A percentile compares a stretch with the other conserved stretches of the same genome.
Conservation (phyloP, 2,113 vertebrate genomes). For the Pogonocichla stellata region DNA sequence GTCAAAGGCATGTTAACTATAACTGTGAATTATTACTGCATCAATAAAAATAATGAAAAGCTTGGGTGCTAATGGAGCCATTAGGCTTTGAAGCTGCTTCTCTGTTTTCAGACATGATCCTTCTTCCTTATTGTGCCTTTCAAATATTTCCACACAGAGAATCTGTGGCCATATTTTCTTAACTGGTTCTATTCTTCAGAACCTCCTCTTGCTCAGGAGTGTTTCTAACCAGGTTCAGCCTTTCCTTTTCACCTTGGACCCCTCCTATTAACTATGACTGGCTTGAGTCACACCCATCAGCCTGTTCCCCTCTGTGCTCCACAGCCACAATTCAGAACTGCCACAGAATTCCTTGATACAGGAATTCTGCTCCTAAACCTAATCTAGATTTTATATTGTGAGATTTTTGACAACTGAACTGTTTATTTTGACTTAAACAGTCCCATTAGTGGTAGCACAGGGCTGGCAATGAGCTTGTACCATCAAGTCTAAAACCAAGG, state of each 20-base stretch:
- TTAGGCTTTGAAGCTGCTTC: conserved; percentile 52
- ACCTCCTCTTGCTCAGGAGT: neutral
- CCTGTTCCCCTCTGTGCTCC: neutral
- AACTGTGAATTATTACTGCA: conserved; percentile 65
- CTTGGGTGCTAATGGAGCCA: conserved; percentile 40
- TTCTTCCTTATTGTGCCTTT: conserved; percentile 14
- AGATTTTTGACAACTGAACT: neutral
- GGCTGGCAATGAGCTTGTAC: neutral
- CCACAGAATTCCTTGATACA: neutral
- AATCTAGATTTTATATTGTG: neutral
- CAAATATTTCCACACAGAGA: neutral
- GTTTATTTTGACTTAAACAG: neutral
- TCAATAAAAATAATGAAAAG: conserved; percentile 68
- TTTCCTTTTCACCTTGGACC: neutral
- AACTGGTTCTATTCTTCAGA: neutral
- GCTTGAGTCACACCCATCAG: neutral
- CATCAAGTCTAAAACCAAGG: neutral
- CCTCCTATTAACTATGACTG: neutral
- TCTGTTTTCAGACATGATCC: conserved; percentile 34
- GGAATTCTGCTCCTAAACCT: neutral
- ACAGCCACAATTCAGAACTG: neutral
- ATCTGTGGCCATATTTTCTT: neutral
- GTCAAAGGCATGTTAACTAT: conserved; percentile 53
- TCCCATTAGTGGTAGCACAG: neutral
- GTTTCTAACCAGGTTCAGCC: neutral